These are phyloP conservation scores for Simalia tracyae DNA, from an alignment of 2,797 vertebrate genomes.

Conservation along the genomic window DNA sequence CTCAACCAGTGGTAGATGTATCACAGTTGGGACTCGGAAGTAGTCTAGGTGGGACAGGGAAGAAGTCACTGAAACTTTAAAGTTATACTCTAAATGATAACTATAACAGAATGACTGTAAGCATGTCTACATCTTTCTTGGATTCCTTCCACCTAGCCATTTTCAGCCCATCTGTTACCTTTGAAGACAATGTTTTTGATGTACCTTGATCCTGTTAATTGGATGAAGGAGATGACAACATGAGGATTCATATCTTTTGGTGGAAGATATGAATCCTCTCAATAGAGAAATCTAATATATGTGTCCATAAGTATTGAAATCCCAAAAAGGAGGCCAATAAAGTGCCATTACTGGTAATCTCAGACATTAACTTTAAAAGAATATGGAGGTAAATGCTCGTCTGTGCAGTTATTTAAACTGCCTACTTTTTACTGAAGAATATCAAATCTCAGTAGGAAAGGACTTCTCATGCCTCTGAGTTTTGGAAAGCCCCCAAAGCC, in stretches of 20 bases:
- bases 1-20: not conserved
- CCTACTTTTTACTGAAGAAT: conserved; percentile 21
- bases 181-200: too few species aligned
- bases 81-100: not conserved
- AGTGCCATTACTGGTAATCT: not conserved
- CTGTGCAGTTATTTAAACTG: not conserved
- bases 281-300: not conserved
- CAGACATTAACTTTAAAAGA: not conserved
- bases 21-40: not conserved
- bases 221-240: not conserved
- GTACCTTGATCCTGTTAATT: not conserved
- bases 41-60: not conserved
- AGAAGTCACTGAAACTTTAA: not conserved
- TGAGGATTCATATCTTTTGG: not conserved
- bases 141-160: too few species aligned
- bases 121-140: too few species aligned
- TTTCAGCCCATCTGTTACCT: too few species aligned
- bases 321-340: not conserved
- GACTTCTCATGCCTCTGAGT: conserved; percentile 22
- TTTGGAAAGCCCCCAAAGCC: not conserved
- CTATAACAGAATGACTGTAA: too few species aligned
- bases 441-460: conserved; percentile 11
- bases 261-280: not conserved
- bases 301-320: not conserved
- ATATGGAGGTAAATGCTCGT: not conserved